phyloP scores from a whole-genome alignment of 30 jellyfish, hydroid and myxozoan species.

The Catostylus mosaicus region DNA sequence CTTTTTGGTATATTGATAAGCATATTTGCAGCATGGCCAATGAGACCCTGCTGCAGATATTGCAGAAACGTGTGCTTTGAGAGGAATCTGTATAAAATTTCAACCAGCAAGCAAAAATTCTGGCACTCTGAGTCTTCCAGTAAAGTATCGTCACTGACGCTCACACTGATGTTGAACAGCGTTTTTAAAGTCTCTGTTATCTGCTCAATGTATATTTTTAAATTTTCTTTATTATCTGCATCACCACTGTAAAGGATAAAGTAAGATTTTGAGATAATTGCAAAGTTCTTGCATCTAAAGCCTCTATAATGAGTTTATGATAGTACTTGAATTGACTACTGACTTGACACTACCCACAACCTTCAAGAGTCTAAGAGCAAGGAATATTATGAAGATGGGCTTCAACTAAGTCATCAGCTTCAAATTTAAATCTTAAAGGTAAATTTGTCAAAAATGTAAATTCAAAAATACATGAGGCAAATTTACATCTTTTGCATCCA shows the following conservation, averaged over 20 bases:
- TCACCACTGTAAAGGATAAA: not conserved
- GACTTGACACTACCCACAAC: no score
- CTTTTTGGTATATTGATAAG: slow-evolving; percentile 74
- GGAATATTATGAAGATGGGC: no score
- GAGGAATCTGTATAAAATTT: slow-evolving; percentile 14
- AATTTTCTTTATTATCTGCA: not conserved
- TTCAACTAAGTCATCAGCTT: no score
- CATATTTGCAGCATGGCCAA: slow-evolving; percentile 69
- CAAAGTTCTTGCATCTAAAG: no score
- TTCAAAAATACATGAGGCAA: no score
- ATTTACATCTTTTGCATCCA: no score
- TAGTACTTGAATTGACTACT: no score
- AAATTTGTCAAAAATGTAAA: no score
- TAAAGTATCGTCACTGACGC: not conserved
- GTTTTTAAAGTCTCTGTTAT: slow-evolving; percentile 71
- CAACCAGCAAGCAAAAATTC: slow-evolving; percentile 14
- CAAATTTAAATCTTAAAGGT: no score
- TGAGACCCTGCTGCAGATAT: slow-evolving; percentile 21
- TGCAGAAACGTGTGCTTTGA: slow-evolving; percentile 1
- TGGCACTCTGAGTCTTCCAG: slow-evolving; percentile 16
- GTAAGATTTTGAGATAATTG: no score
- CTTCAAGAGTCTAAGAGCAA: no score
- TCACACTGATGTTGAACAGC: slow-evolving; percentile 71
- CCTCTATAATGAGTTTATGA: no score
- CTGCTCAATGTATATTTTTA: slow-evolving; percentile 7